These are phyloP conservation scores for Drusus annulatus DNA, from an alignment of 1,140 invertebrate genomes.

Conservation along the genomic window DNA sequence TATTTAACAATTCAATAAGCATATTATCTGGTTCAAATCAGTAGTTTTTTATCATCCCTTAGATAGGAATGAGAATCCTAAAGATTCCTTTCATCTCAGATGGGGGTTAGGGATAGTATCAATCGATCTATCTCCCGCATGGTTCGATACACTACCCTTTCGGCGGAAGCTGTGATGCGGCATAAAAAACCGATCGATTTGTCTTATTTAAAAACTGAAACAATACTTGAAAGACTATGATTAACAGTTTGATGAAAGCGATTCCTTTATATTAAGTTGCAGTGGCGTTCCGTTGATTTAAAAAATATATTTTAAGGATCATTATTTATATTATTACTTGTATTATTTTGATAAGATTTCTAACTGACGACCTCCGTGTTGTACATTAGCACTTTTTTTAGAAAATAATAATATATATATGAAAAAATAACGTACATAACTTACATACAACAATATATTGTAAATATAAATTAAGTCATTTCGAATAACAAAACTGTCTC, in stretches of 20 bases:
- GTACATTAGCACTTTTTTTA: too few relatives aligned
- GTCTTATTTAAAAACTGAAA: constrained; percentile 45
- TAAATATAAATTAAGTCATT: too few relatives aligned
- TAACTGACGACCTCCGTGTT: too few relatives aligned
- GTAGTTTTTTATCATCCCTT: constrained; percentile 27
- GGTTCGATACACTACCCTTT: constrained; percentile 43
- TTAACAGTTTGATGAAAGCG: constrained; percentile 55
- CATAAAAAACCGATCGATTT: constrained; percentile 58
- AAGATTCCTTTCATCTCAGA: constrained; percentile 43
- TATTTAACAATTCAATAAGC: constrained; percentile 27
- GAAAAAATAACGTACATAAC: too few relatives aligned
- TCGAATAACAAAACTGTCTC: too few relatives aligned
- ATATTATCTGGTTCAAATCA: constrained; percentile 11
- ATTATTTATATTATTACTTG: too few relatives aligned
- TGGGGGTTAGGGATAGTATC: constrained; percentile 40
- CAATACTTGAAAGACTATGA: constrained; percentile 42
- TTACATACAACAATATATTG: too few relatives aligned
- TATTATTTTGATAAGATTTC: too few relatives aligned
- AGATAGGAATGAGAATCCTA: neutral
- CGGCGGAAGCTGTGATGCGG: constrained; percentile 57
- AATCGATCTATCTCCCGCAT: constrained; percentile 54
- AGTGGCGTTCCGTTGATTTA: too few relatives aligned
- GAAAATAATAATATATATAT: too few relatives aligned
- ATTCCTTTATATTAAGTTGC: constrained; percentile 31
- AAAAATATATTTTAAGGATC: too few relatives aligned